These are phyloP conservation scores for Onychostruthus taczanowskii DNA, from an alignment of 2,113 vertebrate species.

Conservation along the genomic window DNA sequence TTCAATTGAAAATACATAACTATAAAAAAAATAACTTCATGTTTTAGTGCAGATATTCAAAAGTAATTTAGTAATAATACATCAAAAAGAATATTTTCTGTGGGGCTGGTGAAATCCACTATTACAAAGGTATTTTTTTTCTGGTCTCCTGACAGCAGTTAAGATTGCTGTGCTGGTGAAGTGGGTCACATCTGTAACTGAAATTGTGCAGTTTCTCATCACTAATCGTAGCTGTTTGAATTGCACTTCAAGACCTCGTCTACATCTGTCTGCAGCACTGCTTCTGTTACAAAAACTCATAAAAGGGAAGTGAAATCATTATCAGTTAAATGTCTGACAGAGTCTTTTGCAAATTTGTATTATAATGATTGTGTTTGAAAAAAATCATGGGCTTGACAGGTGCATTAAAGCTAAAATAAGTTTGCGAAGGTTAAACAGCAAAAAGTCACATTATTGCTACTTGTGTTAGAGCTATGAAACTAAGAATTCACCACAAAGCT, in stretches of 20 bases:
- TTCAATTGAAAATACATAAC: neutral
- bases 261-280: neutral
- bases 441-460: neutral
- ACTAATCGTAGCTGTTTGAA: neutral
- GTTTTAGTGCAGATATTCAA: neutral
- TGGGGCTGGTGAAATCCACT: neutral
- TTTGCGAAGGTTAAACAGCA: neutral
- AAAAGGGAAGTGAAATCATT: neutral
- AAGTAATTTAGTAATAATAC: neutral
- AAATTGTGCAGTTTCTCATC: neutral
- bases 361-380: neutral
- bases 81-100: neutral
- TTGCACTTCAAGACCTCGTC: neutral
- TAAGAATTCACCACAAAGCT: neutral
- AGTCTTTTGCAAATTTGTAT: neutral
- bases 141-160: neutral
- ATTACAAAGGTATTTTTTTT: neutral
- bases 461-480: neutral
- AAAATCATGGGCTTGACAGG: neutral
- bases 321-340: neutral
- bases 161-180: neutral
- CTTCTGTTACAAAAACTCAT: neutral
- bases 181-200: neutral
- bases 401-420: neutral
- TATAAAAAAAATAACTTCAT: neutral